These are phyloP conservation scores for Tridacna crocea DNA, from an alignment of 2,888 invertebrate species.

Conservation along the genomic window DNA sequence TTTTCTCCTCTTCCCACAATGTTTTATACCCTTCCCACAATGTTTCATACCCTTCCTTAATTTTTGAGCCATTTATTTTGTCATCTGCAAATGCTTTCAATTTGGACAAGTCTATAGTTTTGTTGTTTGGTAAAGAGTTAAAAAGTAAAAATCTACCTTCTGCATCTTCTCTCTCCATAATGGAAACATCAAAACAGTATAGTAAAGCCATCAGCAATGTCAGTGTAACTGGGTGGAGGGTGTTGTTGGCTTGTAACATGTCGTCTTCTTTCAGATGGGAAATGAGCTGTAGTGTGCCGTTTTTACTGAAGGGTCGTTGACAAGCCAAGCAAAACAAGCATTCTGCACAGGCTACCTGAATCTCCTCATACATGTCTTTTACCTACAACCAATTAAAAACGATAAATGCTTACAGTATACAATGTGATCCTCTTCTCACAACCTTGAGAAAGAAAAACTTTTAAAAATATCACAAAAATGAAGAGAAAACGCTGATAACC, in stretches of 20 bases:
- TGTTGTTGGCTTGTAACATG: conserved; percentile 86
- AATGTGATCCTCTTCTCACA: too few species aligned
- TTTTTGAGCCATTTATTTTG: too few species aligned
- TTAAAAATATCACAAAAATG: too few species aligned
- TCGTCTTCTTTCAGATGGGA: conserved; percentile 75
- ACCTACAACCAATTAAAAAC: conserved; percentile 73
- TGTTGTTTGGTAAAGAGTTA: too few species aligned
- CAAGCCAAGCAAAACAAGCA: conserved; percentile 91
- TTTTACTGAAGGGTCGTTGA: conserved; percentile 90
- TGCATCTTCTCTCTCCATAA: conserved; percentile 86
- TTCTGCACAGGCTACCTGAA: conserved; percentile 90
- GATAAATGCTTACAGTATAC: too few species aligned
- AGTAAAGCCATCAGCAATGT: conserved; percentile 93
- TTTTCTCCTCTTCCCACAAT: too few species aligned
- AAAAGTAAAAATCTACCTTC: conserved; percentile 75
- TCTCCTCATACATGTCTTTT: conserved; percentile 90
- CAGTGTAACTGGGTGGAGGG: conserved; percentile 91
- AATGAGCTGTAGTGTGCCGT: conserved; percentile 87
- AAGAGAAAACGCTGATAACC: too few species aligned
- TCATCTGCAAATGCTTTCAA: too few species aligned
- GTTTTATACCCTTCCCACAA: too few species aligned
- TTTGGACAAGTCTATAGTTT: too few species aligned
- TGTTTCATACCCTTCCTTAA: too few species aligned
- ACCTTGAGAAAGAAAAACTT: too few species aligned
- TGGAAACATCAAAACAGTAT: conserved; percentile 92